Evolutionary conservation across 1,140 invertebrate species (phyloP).

Genomic region (Nasonia giraulti): DNA sequence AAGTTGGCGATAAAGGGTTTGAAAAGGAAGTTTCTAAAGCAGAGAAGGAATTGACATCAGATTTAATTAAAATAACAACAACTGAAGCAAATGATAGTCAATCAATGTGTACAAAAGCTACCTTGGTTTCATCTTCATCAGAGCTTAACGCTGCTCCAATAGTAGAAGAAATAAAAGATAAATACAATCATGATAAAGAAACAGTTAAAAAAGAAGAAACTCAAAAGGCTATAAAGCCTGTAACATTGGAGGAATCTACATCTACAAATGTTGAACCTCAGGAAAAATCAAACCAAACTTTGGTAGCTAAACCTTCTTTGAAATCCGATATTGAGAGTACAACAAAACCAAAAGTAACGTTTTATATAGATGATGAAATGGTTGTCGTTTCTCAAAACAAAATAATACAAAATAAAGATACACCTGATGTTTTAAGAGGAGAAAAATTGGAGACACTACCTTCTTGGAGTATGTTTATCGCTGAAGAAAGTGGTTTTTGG

Average conservation of each 20-base stretch:
- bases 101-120: too few species aligned
- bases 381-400: conserved; percentile 42
- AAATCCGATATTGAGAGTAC: neutral
- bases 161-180: conserved; percentile 18
- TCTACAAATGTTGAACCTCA: neutral
- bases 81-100: too few species aligned
- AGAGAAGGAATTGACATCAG: neutral
- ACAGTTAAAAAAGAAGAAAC: neutral
- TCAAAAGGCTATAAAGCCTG: neutral
- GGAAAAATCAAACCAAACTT: conserved; percentile 8
- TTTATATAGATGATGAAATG: conserved; percentile 52
- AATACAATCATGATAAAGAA: neutral
- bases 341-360: conserved; percentile 40
- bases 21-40: neutral
- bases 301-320: neutral
- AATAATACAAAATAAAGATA: conserved; percentile 38
- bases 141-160: neutral
- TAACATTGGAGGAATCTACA: neutral
- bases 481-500: conserved; percentile 78
- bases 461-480: conserved; percentile 57
- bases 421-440: conserved; percentile 46
- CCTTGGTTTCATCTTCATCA: neutral
- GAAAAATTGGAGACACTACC: conserved; percentile 17
- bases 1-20: neutral
- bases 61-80: neutral